Evolutionary conservation across 2,888 invertebrate genomes (phyloP).

Genomic region (Synergus itoensis): DNA sequence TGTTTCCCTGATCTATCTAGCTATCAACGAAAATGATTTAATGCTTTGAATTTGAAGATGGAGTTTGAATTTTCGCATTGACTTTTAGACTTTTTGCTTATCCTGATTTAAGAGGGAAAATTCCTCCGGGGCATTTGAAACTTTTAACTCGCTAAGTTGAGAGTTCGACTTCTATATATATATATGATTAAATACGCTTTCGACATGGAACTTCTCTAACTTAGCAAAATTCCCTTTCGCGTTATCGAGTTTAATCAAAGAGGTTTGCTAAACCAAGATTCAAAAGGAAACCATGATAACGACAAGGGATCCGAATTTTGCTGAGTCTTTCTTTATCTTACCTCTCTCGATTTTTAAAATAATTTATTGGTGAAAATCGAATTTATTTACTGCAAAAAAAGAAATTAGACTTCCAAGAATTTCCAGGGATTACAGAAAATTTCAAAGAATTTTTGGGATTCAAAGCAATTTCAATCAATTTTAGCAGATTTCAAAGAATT

Average conservation of each 20-base stretch:
- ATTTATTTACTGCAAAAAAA: too few species aligned
- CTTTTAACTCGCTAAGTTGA: conserved; percentile 31
- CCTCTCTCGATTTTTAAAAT: background rate
- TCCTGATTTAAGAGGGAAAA: conserved; percentile 18
- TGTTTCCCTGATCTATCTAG: background rate
- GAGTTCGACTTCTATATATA: conserved; percentile 10
- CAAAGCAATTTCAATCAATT: too few species aligned
- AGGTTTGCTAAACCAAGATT: conserved; percentile 20
- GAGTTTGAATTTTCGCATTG: background rate
- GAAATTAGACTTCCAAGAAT: too few species aligned
- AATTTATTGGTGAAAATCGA: too few species aligned
- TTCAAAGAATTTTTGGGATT: too few species aligned
- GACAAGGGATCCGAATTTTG: background rate
- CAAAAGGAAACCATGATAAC: conserved; percentile 22
- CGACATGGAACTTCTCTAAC: conserved; percentile 24
- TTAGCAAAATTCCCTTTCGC: conserved; percentile 31
- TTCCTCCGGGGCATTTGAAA: conserved; percentile 19
- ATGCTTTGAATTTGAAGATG: conserved; percentile 19
- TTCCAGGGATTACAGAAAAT: too few species aligned
- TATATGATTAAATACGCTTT: conserved; percentile 20
- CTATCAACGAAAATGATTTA: conserved; percentile 2
- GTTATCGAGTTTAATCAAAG: conserved; percentile 38
- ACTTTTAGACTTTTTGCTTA: conserved; percentile 7
- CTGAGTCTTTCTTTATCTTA: background rate
- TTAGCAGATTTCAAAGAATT: too few species aligned